Evolutionary conservation across 2,888 invertebrate genomes (phyloP), one percentile per base, ranked within the genome.

Genomic region (Melieria crassipennis): DNA sequence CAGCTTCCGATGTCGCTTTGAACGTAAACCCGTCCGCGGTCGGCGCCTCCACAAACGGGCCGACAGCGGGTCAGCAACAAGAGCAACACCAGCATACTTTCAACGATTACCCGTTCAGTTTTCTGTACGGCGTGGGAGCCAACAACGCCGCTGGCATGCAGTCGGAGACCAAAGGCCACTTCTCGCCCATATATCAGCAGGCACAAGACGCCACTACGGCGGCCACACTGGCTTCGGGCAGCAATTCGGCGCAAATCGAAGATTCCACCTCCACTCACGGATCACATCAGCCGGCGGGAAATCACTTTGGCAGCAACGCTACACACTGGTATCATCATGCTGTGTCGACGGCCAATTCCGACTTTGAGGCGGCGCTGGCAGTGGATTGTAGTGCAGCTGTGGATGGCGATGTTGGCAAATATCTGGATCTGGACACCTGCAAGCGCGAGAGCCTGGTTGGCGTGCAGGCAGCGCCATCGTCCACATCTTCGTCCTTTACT

Each of bases 341-440:
- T 45, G 68, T 74, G 68, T 68, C 71, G n/a, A 65, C 77, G 58
- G 71, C 70, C 62, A 77, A 78, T 67, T 78, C 79, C n/a, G 81
- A 84, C 70, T 82, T 84, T 43, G 84, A 85, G 65, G 78, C 78
- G 5, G 79, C 80, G 0, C 69, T 84, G 16, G 80, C 81, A 58
- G 86, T 83, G 47, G 83, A 84, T 65, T 80, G 79, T 71, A 80
- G 78, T 65, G 81, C 79, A 10, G 82, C 82, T 30, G 79, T 84
- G 9, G 83, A 82, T 65, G 81, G 83, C 7, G 84, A 83, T 55
- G 81, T 81, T 58, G 84, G 82, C 16, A 86, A 85, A 73, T 87
- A 87, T 70, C 79, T 87, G 62, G 87, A 87, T 77, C 77, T 87
- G 74, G 87, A 87, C 76, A 74, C 85, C 7, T 86, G 84, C 65